Conservation (phyloP, 2,888 invertebrate genomes). For the Cheilosia urbana region DNA sequence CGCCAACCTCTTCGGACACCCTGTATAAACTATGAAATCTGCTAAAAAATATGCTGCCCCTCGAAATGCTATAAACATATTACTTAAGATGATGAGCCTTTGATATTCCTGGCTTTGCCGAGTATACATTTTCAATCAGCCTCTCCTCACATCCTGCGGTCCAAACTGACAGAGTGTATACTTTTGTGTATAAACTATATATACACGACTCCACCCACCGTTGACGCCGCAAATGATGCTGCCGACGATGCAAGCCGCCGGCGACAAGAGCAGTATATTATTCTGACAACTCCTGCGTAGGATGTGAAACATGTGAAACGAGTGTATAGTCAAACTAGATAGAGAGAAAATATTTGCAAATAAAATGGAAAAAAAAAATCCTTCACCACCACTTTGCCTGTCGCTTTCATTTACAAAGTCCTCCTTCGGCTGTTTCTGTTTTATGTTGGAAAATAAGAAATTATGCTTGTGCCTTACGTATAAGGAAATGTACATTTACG, state of each 20-base stretch:
- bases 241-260: background rate
- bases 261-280: constrained; percentile 1
- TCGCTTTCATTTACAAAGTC: background rate
- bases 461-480: background rate
- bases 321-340: background rate
- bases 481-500: background rate
- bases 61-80: background rate
- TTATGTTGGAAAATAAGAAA: background rate
- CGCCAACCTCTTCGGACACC: too few relatives aligned
- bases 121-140: constrained; percentile 36
- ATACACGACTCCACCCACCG: background rate
- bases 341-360: background rate
- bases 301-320: background rate
- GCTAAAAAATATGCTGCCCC: background rate
- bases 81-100: constrained; percentile 12
- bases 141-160: background rate
- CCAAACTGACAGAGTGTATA: background rate
- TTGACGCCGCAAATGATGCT: constrained; percentile 4
- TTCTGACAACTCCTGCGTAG: background rate
- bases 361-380: background rate
- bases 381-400: background rate
- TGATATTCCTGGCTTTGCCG: constrained; percentile 14
- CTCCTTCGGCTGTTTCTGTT: background rate
- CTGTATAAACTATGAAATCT: background rate
- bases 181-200: background rate